These are phyloP conservation scores for Dromas ardeola DNA, from an alignment of 2,113 vertebrate species.

Conservation along the genomic window DNA sequence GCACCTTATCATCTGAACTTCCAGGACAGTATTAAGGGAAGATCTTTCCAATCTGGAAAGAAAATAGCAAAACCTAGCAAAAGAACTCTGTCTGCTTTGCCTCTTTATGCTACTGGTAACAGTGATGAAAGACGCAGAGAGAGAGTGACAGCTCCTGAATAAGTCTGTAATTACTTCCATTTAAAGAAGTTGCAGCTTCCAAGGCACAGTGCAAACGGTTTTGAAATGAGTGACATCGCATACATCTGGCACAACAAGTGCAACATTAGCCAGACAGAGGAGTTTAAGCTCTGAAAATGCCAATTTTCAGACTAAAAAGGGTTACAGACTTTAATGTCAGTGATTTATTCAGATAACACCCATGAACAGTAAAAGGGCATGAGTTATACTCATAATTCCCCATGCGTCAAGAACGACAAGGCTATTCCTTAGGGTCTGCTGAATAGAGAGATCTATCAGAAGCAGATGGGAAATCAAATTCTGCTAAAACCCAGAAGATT, in stretches of 20 bases:
- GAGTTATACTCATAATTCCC: not conserved
- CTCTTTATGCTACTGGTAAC: not conserved
- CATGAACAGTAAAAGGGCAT: conserved; percentile 26
- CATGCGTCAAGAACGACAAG: not conserved
- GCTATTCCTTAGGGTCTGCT: not conserved
- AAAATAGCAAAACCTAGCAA: not conserved
- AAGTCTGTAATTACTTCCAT: conserved; percentile 20
- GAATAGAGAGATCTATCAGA: conserved; percentile 5
- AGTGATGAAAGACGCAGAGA: not conserved
- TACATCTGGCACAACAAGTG: not conserved
- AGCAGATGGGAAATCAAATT: conserved; percentile 25
- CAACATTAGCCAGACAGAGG: not conserved
- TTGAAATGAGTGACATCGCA: not conserved
- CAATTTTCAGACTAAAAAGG: not conserved
- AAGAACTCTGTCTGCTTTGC: not conserved
- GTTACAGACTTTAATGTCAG: conserved; percentile 24
- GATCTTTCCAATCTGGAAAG: not conserved
- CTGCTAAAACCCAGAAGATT: conserved; percentile 14
- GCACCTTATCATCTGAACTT: not conserved
- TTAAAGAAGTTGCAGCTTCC: conserved; percentile 15
- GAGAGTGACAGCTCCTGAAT: not conserved
- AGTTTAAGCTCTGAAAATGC: conserved; percentile 18
- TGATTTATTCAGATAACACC: conserved; percentile 34
- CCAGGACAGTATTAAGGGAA: not conserved
- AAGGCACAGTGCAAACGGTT: not conserved